Conservation (phyloP, 2,888 invertebrate species). For the Pristionchus entomophagus region DNA sequence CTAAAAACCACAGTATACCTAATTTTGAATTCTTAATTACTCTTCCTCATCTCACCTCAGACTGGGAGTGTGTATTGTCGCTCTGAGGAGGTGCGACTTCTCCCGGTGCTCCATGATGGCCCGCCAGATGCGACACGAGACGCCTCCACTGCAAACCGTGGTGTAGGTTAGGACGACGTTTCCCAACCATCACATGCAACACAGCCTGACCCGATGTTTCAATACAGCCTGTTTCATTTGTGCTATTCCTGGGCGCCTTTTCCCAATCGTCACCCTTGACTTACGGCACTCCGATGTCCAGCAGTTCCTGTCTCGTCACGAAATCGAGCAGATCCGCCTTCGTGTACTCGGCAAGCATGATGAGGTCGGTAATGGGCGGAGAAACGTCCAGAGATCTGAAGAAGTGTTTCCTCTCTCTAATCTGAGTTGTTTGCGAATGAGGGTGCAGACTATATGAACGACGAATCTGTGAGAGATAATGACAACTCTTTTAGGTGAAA, state of each 20-base stretch:
- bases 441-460: no score
- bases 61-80: background rate
- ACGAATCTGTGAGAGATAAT: no score
- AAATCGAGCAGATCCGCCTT: slow-evolving; percentile 86
- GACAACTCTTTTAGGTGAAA: no score
- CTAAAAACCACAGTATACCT: background rate
- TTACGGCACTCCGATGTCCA: slow-evolving; percentile 86
- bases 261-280: slow-evolving; percentile 47
- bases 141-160: slow-evolving; percentile 68
- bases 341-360: slow-evolving; percentile 84
- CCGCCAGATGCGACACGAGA: slow-evolving; percentile 74
- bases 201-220: background rate
- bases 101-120: slow-evolving; percentile 61
- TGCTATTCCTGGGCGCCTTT: background rate
- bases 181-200: background rate
- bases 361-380: slow-evolving; percentile 82
- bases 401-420: background rate
- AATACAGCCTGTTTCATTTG: background rate
- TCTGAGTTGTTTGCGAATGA: no score
- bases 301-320: slow-evolving; percentile 87
- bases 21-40: background rate
- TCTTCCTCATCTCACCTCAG: slow-evolving; percentile 6
- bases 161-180: background rate
- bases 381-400: slow-evolving; percentile 82
- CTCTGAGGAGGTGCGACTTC: slow-evolving; percentile 28